Percentiles rank a stretch among this genome's conserved stretches.
These are phyloP conservation scores for Umimayanthus chanpuru DNA, from an alignment of 92 coral and sea anemone genomes.

Conservation along the genomic window DNA sequence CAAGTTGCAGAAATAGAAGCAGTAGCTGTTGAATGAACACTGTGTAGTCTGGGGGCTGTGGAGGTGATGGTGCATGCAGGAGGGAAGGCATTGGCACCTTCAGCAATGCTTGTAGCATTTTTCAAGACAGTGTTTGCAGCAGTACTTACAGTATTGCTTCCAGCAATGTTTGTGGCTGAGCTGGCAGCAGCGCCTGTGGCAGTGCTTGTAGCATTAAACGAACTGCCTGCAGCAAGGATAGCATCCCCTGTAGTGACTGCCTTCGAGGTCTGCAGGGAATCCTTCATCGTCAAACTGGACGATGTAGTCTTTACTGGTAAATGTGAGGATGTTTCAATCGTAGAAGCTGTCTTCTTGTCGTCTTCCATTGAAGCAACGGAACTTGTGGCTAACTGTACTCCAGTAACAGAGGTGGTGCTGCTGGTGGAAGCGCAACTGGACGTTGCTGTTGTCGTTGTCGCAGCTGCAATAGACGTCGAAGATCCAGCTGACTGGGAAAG, in stretches of 20 bases:
- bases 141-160: neutral
- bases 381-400: neutral
- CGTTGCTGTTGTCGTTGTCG: constrained; percentile 12
- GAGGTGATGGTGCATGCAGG: neutral
- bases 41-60: neutral
- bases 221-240: neutral
- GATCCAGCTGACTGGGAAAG: neutral
- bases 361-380: neutral
- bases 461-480: neutral
- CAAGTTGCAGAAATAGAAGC: neutral
- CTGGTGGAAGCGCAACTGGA: neutral
- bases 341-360: neutral
- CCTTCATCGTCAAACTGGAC: neutral
- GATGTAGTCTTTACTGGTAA: neutral
- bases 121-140: neutral
- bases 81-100: neutral
- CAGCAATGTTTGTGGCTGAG: neutral
- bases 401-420: neutral
- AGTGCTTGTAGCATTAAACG: neutral
- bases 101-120: neutral
- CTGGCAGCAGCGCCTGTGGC: neutral
- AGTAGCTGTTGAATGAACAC: neutral
- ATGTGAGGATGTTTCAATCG: neutral
- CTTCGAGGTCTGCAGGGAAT: neutral
- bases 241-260: neutral